phyloP scores from a whole-genome alignment of 2,797 vertebrate genomes.

The Xyrichtys novacula region DNA sequence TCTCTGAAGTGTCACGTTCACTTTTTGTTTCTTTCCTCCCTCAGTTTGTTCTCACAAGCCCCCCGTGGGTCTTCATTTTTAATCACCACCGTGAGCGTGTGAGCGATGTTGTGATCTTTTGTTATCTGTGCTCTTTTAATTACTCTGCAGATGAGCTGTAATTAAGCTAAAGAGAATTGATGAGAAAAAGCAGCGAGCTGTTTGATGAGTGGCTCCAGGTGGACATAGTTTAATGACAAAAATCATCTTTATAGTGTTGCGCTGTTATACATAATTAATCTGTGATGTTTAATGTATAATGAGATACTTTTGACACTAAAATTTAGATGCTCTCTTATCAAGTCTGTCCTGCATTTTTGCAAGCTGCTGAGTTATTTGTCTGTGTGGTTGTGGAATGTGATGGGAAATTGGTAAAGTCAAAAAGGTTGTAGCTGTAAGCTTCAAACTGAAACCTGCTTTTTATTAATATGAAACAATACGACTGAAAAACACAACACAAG shows the following conservation, averaged over 20 bases:
- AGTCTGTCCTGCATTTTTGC: not conserved
- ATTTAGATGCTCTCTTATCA: not conserved
- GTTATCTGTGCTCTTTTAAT: conserved; percentile 45
- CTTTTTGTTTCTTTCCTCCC: conserved; percentile 9
- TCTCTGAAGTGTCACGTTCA: conserved; percentile 1
- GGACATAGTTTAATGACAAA: conserved; percentile 21
- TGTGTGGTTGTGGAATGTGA: not conserved
- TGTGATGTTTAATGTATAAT: not conserved
- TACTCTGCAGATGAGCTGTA: conserved; percentile 45
- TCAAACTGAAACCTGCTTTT: no score
- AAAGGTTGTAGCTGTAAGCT: not conserved
- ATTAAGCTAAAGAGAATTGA: conserved; percentile 48
- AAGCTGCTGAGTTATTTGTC: not conserved
- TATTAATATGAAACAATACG: no score
- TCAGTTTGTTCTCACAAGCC: not conserved
- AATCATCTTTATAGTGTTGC: not conserved
- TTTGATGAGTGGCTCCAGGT: conserved; percentile 41
- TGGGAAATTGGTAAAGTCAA: not conserved
- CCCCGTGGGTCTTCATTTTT: conserved; percentile 18
- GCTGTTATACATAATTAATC: conserved; percentile 8
- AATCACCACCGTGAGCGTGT: conserved; percentile 29
- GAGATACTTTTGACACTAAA: not conserved
- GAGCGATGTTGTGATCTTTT: conserved; percentile 39
- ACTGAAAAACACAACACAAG: no score
- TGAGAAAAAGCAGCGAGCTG: conserved; percentile 35